Conservation (phyloP, 2,113 vertebrate species). For the Tonatia bakeri region DNA sequence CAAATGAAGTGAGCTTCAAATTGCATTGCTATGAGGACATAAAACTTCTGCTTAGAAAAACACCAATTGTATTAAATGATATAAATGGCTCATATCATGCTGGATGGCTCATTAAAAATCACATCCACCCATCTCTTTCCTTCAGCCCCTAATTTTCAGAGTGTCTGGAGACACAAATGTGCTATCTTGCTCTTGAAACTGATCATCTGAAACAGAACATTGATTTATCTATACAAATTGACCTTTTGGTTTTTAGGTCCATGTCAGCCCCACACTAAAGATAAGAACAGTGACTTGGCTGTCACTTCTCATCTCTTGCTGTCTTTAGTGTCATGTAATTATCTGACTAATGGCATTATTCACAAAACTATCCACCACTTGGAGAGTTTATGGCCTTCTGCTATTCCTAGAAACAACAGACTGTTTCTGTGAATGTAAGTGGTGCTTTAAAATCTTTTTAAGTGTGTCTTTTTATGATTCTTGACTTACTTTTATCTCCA, state of each 20-base stretch:
- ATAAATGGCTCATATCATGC: conserved; percentile 17
- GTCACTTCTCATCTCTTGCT: not conserved
- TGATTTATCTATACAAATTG: not conserved
- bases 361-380: not conserved
- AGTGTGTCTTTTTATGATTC: not conserved
- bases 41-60: conserved; percentile 3
- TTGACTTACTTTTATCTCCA: not conserved
- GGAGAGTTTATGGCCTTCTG: not conserved
- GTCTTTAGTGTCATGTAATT: not conserved
- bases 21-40: not conserved
- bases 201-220: not conserved
- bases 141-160: not conserved
- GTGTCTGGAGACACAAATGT: not conserved
- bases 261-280: not conserved
- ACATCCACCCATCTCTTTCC: not conserved
- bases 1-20: conserved; percentile 8
- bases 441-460: not conserved
- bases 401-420: not conserved
- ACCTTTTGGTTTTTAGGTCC: not conserved
- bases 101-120: not conserved
- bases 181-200: not conserved
- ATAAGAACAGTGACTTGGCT: not conserved
- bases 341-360: conserved; percentile 15
- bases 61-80: not conserved
- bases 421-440: not conserved